Evolutionary conservation across 2,888 invertebrate genomes (phyloP).

Genomic region (Pherbina coryleti): DNA sequence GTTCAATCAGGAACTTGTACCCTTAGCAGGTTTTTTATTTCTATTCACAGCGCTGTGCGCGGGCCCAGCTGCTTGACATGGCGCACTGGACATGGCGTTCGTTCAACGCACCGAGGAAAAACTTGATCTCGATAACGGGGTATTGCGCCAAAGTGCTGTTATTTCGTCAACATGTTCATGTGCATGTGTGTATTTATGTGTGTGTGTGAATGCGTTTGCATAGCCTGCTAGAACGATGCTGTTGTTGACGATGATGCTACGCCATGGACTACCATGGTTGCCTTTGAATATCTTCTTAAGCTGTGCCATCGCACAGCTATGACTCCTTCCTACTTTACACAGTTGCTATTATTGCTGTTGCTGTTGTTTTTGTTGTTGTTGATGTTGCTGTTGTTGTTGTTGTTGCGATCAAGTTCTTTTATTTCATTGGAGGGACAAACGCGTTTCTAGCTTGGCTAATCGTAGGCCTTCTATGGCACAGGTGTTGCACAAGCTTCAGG

Average conservation of each 20-base stretch:
- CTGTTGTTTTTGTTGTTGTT: not conserved
- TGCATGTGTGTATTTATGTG: conserved; percentile 20
- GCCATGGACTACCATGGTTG: not conserved
- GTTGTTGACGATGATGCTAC: not conserved
- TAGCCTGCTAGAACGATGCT: conserved; percentile 15
- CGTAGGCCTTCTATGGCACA: conserved; percentile 49
- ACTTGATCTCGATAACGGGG: conserved; percentile 69
- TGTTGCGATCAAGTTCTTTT: not conserved
- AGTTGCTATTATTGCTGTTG: conserved; percentile 1
- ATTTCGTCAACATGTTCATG: conserved; percentile 43
- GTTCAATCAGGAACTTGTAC: conserved; percentile 37
- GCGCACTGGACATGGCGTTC: conserved; percentile 46
- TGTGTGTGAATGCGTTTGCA: conserved; percentile 30
- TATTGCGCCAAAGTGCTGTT: conserved; percentile 64
- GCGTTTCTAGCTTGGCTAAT: conserved; percentile 52
- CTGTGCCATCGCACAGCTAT: conserved; percentile 15
- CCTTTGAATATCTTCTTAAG: conserved; percentile 19
- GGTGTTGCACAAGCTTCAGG: conserved; percentile 48
- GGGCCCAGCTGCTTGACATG: conserved; percentile 42
- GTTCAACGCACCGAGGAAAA: conserved; percentile 62
- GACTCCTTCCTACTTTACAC: not conserved
- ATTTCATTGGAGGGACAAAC: conserved; percentile 44
- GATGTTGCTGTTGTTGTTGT: conserved; percentile 32
- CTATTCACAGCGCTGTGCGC: conserved; percentile 36
- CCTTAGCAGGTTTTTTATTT: conserved; percentile 50